Conservation (phyloP, 2,113 vertebrate genomes). For the Pteruthius melanotis region DNA sequence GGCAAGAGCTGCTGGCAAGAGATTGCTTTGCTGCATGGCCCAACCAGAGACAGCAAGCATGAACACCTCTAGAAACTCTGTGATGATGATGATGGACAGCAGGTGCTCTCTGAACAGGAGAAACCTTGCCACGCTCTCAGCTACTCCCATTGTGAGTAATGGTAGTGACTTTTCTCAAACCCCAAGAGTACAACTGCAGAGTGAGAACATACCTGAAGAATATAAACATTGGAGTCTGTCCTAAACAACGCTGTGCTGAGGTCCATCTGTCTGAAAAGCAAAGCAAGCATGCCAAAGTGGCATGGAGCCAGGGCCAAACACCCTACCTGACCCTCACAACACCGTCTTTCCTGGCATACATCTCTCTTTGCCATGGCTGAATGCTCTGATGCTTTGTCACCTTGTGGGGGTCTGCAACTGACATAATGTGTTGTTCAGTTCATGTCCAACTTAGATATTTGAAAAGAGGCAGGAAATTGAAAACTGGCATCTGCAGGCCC, state of each 20-base stretch:
- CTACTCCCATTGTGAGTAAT: neutral
- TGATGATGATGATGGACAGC: neutral
- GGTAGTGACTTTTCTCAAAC: neutral
- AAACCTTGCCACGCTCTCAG: neutral
- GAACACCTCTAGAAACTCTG: neutral
- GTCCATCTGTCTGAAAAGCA: constrained; percentile 60
- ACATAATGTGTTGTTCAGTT: constrained; percentile 20
- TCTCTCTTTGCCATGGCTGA: constrained; percentile 10
- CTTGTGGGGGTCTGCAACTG: neutral
- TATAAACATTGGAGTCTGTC: neutral
- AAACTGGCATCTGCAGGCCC: neutral
- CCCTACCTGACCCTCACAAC: constrained; percentile 27
- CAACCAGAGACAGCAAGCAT: fast-evolving
- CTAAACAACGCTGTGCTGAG: neutral
- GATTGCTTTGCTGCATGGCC: neutral
- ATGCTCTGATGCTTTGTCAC: neutral
- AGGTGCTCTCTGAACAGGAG: neutral
- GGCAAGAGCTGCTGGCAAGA: neutral
- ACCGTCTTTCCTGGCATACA: neutral
- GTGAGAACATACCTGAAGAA: neutral
- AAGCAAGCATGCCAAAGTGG: constrained; percentile 37
- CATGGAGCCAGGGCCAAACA: constrained; percentile 12
- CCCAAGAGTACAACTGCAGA: neutral
- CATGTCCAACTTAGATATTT: neutral
- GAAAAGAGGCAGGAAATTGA: neutral